phyloP scores from a whole-genome alignment of 2,113 vertebrate species.

The Condylura cristata region DNA sequence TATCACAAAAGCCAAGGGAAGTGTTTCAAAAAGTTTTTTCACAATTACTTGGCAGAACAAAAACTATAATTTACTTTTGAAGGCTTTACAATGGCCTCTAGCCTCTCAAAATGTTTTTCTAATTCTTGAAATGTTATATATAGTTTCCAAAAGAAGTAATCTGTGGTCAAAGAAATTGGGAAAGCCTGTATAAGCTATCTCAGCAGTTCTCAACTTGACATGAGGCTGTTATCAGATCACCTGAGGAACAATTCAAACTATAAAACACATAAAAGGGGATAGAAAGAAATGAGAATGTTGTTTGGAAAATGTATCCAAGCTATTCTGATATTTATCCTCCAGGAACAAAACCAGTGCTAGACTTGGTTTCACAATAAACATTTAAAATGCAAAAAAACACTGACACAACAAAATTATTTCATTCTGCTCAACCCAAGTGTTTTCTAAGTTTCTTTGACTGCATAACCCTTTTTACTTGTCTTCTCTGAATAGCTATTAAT shows the following conservation, averaged over 20 bases:
- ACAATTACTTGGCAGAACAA: not conserved
- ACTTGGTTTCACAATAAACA: not conserved
- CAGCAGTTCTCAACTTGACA: not conserved
- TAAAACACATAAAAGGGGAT: not conserved
- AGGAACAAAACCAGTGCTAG: constrained; percentile 5
- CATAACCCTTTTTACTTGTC: not conserved
- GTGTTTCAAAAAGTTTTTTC: constrained; percentile 9
- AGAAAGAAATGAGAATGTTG: not conserved
- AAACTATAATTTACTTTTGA: not conserved
- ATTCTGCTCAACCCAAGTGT: constrained; percentile 12
- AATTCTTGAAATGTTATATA: constrained; percentile 15
- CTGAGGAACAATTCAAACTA: not conserved
- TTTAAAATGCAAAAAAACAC: constrained; percentile 18
- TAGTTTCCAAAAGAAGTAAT: not conserved
- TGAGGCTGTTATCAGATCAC: not conserved
- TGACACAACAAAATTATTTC: constrained; percentile 17
- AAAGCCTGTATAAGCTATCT: not conserved
- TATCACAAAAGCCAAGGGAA: constrained; percentile 19
- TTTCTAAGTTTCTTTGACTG: constrained; percentile 39
- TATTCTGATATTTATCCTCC: not conserved
- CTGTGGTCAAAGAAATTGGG: not conserved
- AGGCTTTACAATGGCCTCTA: not conserved
- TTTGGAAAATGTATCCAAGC: not conserved
- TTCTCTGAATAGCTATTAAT: constrained; percentile 35
- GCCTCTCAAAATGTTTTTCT: not conserved